These are phyloP conservation scores for Brachionus plicatilis DNA, from an alignment of 1,140 invertebrate genomes.

Conservation along the genomic window DNA sequence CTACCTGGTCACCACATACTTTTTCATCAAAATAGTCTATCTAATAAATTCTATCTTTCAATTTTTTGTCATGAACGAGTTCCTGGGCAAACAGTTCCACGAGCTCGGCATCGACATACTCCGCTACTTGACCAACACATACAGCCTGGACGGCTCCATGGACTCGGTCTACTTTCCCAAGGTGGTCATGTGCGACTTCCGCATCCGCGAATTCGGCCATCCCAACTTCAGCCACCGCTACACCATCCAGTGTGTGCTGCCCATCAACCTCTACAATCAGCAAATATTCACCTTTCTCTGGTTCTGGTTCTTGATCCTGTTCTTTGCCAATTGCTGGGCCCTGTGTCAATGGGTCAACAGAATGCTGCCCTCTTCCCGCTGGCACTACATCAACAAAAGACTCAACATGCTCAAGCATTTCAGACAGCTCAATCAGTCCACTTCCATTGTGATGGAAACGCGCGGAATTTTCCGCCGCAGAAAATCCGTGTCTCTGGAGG, in stretches of 20 bases:
- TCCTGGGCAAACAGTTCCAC: conserved; percentile 35
- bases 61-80: conserved; percentile 40
- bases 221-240: conserved; percentile 43
- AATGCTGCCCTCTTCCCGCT: conserved; percentile 4
- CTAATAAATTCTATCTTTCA: conserved; percentile 31
- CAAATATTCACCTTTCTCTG: conserved; percentile 54
- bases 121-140: conserved; percentile 29
- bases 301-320: conserved; percentile 54
- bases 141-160: neutral
- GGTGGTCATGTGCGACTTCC: conserved; percentile 37
- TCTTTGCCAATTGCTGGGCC: conserved; percentile 13
- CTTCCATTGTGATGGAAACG: neutral
- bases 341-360: conserved; percentile 32
- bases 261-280: conserved; percentile 55
- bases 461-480: neutral
- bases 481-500: neutral
- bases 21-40: conserved; percentile 34
- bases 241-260: conserved; percentile 54
- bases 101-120: conserved; percentile 27
- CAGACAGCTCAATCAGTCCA: neutral
- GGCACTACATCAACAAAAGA: conserved; percentile 22
- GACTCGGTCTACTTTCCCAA: conserved; percentile 40
- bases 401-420: conserved; percentile 38
- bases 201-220: conserved; percentile 40
- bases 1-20: conserved; percentile 37